Evolutionary conservation across 1,140 invertebrate species (phyloP).

Genomic region (Uloborus diversus): DNA sequence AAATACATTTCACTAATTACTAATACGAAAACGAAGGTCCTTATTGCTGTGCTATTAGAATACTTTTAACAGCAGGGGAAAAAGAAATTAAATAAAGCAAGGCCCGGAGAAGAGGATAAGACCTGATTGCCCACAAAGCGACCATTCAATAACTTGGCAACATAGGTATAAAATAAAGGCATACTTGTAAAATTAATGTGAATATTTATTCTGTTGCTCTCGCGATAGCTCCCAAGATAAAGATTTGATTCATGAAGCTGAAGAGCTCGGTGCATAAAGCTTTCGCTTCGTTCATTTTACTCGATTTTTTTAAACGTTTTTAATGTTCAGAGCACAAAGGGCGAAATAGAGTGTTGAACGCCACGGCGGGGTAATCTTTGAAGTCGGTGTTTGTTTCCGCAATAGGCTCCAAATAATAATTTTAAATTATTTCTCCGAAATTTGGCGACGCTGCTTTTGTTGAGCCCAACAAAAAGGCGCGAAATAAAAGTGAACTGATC

Average conservation of each 20-base stretch:
- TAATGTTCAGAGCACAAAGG: background rate
- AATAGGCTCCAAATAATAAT: background rate
- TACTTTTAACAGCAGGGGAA: background rate
- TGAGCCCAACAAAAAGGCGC: too few species aligned
- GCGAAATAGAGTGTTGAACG: background rate
- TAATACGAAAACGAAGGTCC: background rate
- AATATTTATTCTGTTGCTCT: constrained; percentile 16
- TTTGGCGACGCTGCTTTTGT: background rate
- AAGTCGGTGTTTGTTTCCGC: background rate
- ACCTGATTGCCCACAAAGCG: background rate
- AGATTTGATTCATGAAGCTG: constrained; percentile 32
- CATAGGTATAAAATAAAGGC: constrained; percentile 23
- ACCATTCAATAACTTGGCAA: constrained; percentile 11
- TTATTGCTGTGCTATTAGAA: background rate
- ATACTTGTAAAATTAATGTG: constrained; percentile 1
- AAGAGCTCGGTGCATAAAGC: constrained; percentile 15
- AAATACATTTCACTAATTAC: background rate
- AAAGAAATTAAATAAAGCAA: constrained; percentile 27
- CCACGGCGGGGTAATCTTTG: background rate
- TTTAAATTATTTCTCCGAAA: background rate
- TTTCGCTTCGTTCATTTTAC: background rate
- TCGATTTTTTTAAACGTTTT: constrained; percentile 7
- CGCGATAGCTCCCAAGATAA: constrained; percentile 33
- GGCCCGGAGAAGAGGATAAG: background rate
- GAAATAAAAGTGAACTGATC: too few species aligned